Evolutionary conservation across 2,797 vertebrate species (phyloP).

Genomic region (Gymnothorax reevesii): DNA sequence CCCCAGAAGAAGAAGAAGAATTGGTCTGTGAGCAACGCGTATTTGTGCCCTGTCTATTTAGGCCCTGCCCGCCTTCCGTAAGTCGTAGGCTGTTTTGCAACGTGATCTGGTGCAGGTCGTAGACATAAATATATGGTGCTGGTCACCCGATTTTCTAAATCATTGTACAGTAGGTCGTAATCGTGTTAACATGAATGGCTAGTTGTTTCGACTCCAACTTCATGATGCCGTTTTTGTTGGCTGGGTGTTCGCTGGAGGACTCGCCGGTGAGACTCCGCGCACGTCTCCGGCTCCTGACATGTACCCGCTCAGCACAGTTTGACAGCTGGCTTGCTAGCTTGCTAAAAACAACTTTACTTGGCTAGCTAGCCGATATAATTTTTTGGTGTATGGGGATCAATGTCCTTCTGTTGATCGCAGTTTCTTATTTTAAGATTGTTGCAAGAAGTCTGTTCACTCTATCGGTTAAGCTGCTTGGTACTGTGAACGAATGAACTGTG

Average conservation of each 20-base stretch:
- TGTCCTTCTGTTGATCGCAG: background rate
- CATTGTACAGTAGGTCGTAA: background rate
- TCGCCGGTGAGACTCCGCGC: background rate
- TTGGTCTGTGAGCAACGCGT: background rate
- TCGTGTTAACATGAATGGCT: background rate
- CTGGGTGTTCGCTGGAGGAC: background rate
- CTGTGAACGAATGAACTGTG: background rate
- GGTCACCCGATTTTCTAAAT: too few relatives aligned
- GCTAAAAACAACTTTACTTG: background rate
- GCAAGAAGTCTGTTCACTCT: too few relatives aligned
- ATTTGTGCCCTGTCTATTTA: background rate
- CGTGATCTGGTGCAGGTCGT: background rate
- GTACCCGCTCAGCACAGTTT: background rate
- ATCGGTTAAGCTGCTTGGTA: too few relatives aligned
- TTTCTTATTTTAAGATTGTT: too few relatives aligned
- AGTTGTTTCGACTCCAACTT: background rate
- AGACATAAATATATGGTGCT: too few relatives aligned
- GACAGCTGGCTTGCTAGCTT: slow-evolving; percentile 2
- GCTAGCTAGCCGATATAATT: background rate
- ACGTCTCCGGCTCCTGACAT: background rate
- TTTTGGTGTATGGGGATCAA: background rate
- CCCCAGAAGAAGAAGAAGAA: too few relatives aligned
- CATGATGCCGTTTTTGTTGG: background rate
- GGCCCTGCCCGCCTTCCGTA: slow-evolving; percentile 22
- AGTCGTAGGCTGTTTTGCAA: background rate